A percentile compares a stretch with the other conserved stretches of the same genome.
Evolutionary conservation across 2,797 vertebrate genomes (phyloP).

Genomic region (Eurystomus glaucurus): DNA sequence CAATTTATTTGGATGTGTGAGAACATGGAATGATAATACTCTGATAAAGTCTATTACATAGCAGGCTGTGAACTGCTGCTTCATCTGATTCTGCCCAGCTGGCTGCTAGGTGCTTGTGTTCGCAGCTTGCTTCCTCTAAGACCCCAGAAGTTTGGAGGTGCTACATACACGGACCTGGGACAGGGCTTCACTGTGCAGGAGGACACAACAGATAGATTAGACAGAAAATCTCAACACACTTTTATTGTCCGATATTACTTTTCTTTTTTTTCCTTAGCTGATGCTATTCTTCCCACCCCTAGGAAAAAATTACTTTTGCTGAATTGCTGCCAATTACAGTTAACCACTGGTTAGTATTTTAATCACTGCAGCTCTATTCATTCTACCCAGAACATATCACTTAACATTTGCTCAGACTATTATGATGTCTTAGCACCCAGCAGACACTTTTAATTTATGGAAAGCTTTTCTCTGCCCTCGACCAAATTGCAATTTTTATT

Average conservation of each 20-base stretch:
- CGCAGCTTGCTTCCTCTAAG: background rate
- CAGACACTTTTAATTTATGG: slow-evolving; percentile 8
- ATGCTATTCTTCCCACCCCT: background rate
- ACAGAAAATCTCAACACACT: background rate
- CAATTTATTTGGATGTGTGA: background rate
- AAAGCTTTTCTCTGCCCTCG: slow-evolving; percentile 29
- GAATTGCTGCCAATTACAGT: background rate
- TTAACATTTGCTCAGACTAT: background rate
- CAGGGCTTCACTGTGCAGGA: background rate
- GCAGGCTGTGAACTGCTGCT: background rate
- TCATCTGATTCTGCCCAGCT: background rate
- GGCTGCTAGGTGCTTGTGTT: background rate
- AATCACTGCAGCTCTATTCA: slow-evolving; percentile 6
- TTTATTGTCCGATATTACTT: background rate
- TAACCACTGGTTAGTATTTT: slow-evolving; percentile 28
- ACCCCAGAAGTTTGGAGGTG: background rate
- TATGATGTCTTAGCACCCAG: background rate
- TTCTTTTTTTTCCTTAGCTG: background rate
- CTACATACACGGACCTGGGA: rapidly evolving
- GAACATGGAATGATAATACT: rapidly evolving
- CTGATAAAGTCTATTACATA: background rate
- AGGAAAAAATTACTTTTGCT: background rate
- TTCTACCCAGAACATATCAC: background rate
- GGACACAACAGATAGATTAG: background rate
- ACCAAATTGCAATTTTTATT: background rate